These are phyloP conservation scores for Mustelus asterias DNA, from an alignment of 2,113 vertebrate species.

Conservation along the genomic window DNA sequence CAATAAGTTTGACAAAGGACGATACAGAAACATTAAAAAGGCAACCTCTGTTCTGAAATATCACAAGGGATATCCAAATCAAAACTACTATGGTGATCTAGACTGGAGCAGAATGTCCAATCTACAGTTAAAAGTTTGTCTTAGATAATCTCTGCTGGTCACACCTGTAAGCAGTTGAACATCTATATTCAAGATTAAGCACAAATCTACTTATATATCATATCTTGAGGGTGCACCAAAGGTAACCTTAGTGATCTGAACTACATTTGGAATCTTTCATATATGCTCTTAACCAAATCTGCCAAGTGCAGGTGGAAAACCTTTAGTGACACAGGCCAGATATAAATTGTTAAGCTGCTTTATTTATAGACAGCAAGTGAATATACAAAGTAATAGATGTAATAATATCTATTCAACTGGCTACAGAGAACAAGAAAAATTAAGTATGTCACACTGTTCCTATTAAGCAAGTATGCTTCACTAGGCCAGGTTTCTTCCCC, in stretches of 20 bases:
- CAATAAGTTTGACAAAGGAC: neutral
- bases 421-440: neutral
- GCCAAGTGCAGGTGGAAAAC: neutral
- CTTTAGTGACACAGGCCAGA: neutral
- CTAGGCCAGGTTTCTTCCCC: neutral
- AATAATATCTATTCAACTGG: neutral
- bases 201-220: neutral
- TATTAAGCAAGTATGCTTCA: neutral
- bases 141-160: neutral
- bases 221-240: neutral
- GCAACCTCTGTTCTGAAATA: neutral
- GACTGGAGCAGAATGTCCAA: neutral
- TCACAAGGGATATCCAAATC: neutral
- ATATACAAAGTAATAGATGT: neutral
- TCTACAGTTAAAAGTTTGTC: neutral
- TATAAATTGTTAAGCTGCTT: neutral
- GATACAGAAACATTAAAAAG: neutral
- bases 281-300: neutral
- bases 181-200: neutral
- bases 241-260: neutral
- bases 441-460: neutral
- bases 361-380: neutral
- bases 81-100: neutral
- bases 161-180: neutral
- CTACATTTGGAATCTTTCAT: neutral